Evolutionary conservation across 2,113 vertebrate species (phyloP), one percentile per base, ranked within the genome.

Genomic region (Ursus arctos): DNA sequence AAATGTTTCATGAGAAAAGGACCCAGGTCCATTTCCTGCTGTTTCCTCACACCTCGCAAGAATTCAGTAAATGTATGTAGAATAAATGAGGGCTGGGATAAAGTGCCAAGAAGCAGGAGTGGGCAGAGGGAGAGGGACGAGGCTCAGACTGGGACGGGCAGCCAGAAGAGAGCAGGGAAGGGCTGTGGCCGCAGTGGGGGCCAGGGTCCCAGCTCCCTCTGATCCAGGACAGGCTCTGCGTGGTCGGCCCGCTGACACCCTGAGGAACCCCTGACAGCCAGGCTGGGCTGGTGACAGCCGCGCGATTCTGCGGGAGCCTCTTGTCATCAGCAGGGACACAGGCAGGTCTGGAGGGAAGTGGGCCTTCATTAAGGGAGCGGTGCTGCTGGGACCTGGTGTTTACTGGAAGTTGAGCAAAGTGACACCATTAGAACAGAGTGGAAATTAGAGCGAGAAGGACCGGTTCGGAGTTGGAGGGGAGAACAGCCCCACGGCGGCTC

Each of bases 401-500:
- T 98, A 71, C 88, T 76, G 90, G 88, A 96, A 95, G 86, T 87
- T 94, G 71, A 96, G 97, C 95, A 88, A 96, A 98, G 88, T 63
- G 96, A 97, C 91, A 85, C 93, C 88, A 82, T 94, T 59, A 91
- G 94, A 95, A 94, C 51, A 77, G 97, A 97, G 90, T n/a, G 97
- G 96, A 82, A 97, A 96, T 85, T 21, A 94, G 69, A 24, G 76
- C 33, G 96, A 49, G 49, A 79, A 71, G 92, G 81, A 80, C 0
- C 0, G 53, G 95, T 90, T 97, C 28, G 43, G 94, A 98, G 80
- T 1, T 4, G 71, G 53, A 31, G 49, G 47, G 77, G 22, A 40
- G 74, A 94, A 65, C 91, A 89, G 96, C 97, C 96, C 97, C 97
- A 22, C 97, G 84, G 98, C 97, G 97, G 98, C 97, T 97, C 98